Base-by-base conservation (phyloP, 2,888 invertebrate species). In the Matsumyia berberina region DNA sequence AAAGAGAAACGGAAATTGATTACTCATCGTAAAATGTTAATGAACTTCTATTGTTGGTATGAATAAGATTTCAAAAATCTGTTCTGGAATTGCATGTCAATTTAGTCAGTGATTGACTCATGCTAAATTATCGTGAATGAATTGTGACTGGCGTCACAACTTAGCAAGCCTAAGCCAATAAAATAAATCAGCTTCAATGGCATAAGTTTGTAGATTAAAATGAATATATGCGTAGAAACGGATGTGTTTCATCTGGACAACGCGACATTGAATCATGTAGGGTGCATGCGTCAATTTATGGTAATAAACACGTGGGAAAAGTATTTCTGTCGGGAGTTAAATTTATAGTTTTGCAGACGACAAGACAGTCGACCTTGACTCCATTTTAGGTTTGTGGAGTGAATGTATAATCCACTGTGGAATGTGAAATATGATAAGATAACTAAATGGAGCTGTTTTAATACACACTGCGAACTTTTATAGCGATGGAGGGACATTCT, bases 81-180 rank as follows among this genome's bases (percentile, higher is more conserved):
- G 67, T 66, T 51, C 58, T 55, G 8, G 6, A 62, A 33, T 74
- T 57, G n/a, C n/a, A n/a, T n/a, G n/a, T n/a, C n/a, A 1, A 53
- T 33, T 73, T 33, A 44, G 60, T 44, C 37, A 15, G 35, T 46
- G 46, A 66, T 66, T 67, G 76, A 58, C 31, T 76, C 76, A 67
- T 67, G 39, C 17, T 58, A 1, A 51, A 58, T 51, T 31, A 6
- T 24, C 37, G 5, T 5, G 55, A 74, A 64, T 46, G 44, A 49
- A 64, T 2, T 58, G 49, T 67, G 67, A 46, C 46, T 12, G 24
- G 17, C 11, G 29, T 58, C n/a, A 24, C 37, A 11, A 11, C 57
- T 64, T 2, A 46, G 29, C 29, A 42, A 37, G 12, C 7, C 2
- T 29, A 42, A 37, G 12, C 7, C 2, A 31, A 33, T 53, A 8